These are phyloP conservation scores for Rhamnusium bicolor DNA, from an alignment of 2,888 invertebrate species.

Conservation along the genomic window DNA sequence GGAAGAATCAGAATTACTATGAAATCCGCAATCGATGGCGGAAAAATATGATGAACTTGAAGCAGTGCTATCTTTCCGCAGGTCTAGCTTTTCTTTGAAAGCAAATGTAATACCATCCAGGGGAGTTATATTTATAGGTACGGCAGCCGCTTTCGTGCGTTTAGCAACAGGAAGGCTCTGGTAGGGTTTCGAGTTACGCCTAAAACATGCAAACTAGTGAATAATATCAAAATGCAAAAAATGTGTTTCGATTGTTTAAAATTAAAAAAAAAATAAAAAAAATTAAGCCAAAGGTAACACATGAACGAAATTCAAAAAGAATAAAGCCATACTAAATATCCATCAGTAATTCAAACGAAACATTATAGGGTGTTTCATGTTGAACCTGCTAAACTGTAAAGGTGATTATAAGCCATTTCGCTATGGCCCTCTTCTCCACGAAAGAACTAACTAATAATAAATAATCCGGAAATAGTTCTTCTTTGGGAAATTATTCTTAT, in stretches of 20 bases:
- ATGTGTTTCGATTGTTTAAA: neutral
- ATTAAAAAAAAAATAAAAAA: neutral
- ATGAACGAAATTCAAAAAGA: neutral
- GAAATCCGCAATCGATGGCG: constrained; percentile 63
- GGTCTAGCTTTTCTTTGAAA: constrained; percentile 66
- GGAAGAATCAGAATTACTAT: constrained; percentile 60
- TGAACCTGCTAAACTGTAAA: no score
- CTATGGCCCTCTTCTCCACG: no score
- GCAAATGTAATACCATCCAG: constrained; percentile 68
- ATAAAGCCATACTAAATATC: no score
- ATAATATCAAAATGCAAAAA: constrained; percentile 13
- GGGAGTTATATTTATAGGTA: constrained; percentile 63
- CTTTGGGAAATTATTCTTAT: no score
- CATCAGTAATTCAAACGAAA: no score
- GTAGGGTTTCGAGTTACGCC: constrained; percentile 66
- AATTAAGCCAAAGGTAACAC: neutral
- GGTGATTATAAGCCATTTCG: no score
- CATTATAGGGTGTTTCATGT: no score
- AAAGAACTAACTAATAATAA: no score
- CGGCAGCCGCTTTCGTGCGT: constrained; percentile 58
- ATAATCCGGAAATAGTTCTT: no score
- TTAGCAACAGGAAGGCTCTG: constrained; percentile 66
- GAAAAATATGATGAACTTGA: constrained; percentile 64
- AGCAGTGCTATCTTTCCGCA: constrained; percentile 58
- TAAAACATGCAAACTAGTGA: constrained; percentile 49